Percentiles rank a stretch among this genome's conserved stretches.
These are phyloP conservation scores for Amblyteles armatorius DNA, from an alignment of 2,888 invertebrate genomes.

Conservation along the genomic window DNA sequence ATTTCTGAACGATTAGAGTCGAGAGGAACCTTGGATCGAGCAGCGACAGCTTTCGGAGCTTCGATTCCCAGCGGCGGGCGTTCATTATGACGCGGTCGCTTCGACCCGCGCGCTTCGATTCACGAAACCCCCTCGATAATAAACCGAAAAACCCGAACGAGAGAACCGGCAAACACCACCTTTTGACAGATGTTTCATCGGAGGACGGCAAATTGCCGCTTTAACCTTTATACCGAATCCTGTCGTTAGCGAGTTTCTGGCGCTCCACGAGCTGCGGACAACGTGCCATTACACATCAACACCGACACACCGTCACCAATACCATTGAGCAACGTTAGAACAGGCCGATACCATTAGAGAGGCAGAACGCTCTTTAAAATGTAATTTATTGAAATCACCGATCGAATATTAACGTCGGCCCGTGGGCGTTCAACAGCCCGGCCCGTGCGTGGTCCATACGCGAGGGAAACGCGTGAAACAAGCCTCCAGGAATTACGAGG, in stretches of 20 bases:
- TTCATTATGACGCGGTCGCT: slow-evolving; percentile 70
- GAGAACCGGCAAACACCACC: slow-evolving; percentile 66
- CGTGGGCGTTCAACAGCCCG: slow-evolving; percentile 65
- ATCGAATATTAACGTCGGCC: slow-evolving; percentile 59
- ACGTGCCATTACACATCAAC: slow-evolving; percentile 8
- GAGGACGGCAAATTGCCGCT: slow-evolving; percentile 78
- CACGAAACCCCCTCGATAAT: slow-evolving; percentile 65
- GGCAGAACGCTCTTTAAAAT: slow-evolving; percentile 68
- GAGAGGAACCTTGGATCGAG: slow-evolving; percentile 73
- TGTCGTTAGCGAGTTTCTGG: slow-evolving; percentile 22
- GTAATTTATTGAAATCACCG: slow-evolving; percentile 81
- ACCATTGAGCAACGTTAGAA: background rate
- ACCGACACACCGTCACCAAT: background rate
- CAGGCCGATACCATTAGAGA: slow-evolving; percentile 34
- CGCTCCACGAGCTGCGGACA: slow-evolving; percentile 7
- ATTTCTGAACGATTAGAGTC: slow-evolving; percentile 81
- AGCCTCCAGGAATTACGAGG: slow-evolving; percentile 75
- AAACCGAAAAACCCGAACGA: slow-evolving; percentile 51
- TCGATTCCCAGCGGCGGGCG: slow-evolving; percentile 67
- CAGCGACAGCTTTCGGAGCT: slow-evolving; percentile 63
- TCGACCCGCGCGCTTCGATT: slow-evolving; percentile 19
- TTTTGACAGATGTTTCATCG: slow-evolving; percentile 81
- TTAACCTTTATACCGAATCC: slow-evolving; percentile 72
- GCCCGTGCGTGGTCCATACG: slow-evolving; percentile 16
- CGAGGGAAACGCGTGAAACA: slow-evolving; percentile 74